Base-by-base conservation (phyloP, 2,113 vertebrate genomes). In the Miniopterus natalensis region DNA sequence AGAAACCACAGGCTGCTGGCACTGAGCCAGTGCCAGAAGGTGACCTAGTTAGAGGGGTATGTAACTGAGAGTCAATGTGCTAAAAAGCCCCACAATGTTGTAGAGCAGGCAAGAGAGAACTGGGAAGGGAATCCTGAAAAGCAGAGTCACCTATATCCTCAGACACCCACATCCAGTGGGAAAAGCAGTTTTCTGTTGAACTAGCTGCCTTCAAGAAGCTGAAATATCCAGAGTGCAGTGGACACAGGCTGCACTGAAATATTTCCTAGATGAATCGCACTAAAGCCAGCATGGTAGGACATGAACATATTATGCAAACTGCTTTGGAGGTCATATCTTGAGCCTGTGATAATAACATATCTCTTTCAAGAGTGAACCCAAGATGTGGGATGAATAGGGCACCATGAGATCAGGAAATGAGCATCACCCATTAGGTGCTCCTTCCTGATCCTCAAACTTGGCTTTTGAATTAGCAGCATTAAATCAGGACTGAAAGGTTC, bases 1-100 rank as follows among this genome's bases (percentile, higher is more conserved):
- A 93, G 84, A 96, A 97, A 97, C 97, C 96, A 97, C 97, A 98
- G 80, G 31, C 70, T 95, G 45, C 42, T 96, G 96, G 96, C 89
- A 65, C 45, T 84, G n/a, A 94, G 65, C 71, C n/a, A 0, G 42
- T 93, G 42, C 70, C 65, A 95, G 96, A 87, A 97, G 96, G 96
- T 96, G 92, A 96, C 96, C 96, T 96, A 96, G 75, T 96, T 96
- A 95, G 71, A 97, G 71, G 75, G n/a, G 71, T 90, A 75, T 95
- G 96, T 96, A 53, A 77, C 84, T 92, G 45, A 95, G 78, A 93
- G 61, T 92, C 75, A 73, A 59, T 77, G 55, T 90, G 42, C 61
- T 92, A 47, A 93, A 94, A 96, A 90, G 63, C 6, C 66, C 75
- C 84, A 93, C 29, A 84, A 94, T 89, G 63, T 36, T 94, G 31